Conservation (phyloP, 2,888 invertebrate species). For the Eucera pruinosa region DNA sequence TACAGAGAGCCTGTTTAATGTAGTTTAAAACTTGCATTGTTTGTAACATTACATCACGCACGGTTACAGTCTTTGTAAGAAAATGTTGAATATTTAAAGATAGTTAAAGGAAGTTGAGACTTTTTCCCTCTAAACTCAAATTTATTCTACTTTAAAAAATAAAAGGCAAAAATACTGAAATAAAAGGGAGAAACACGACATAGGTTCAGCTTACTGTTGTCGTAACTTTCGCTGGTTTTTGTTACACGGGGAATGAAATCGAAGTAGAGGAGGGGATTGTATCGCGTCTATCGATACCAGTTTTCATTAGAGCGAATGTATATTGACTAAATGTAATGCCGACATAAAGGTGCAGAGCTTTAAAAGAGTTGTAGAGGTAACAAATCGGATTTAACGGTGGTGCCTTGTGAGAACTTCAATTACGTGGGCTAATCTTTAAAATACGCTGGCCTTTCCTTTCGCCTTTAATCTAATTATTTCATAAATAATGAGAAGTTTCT, state of each 20-base stretch:
- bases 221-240: neutral
- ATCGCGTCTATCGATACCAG: slow-evolving; percentile 17
- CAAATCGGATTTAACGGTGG: slow-evolving; percentile 61
- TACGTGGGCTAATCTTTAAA: slow-evolving; percentile 53
- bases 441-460: slow-evolving; percentile 25
- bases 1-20: too few species aligned
- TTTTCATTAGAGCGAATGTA: slow-evolving; percentile 19
- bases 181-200: neutral
- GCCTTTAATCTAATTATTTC: neutral
- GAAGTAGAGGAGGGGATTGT: neutral
- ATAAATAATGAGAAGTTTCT: slow-evolving; percentile 1
- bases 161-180: neutral
- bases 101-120: too few species aligned
- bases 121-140: too few species aligned
- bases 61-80: too few species aligned
- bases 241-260: slow-evolving; percentile 3
- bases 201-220: neutral
- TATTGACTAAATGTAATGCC: neutral
- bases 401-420: slow-evolving; percentile 47
- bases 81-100: too few species aligned
- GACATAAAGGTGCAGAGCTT: slow-evolving; percentile 38
- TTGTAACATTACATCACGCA: too few species aligned
- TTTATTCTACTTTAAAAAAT: too few species aligned
- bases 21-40: too few species aligned
- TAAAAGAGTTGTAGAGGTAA: slow-evolving; percentile 7